phyloP scores from a whole-genome alignment of 2,888 invertebrate species.

The Odontocolon sp. region DNA sequence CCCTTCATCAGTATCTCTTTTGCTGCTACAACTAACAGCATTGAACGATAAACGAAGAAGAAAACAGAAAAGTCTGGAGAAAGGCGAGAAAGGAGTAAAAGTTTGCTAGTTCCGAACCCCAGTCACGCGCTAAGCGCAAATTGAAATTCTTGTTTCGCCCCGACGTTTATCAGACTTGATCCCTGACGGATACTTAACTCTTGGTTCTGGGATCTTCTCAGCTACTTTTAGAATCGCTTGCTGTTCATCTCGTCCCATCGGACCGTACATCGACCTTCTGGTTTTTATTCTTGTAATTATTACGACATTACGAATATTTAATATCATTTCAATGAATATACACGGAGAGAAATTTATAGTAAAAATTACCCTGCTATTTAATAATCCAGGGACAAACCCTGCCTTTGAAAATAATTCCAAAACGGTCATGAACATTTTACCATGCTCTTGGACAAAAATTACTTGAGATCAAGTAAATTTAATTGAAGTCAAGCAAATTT shows the following conservation, averaged over 20 bases:
- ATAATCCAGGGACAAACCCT: no score
- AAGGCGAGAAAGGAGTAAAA: conserved; percentile 27
- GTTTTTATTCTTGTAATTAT: no score
- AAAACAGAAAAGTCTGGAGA: background rate
- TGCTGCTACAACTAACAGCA: conserved; percentile 37
- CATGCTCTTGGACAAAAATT: no score
- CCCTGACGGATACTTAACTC: conserved; percentile 38
- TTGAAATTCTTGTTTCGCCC: conserved; percentile 77
- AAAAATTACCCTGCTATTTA: no score
- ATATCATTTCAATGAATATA: no score
- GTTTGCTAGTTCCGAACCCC: conserved; percentile 62
- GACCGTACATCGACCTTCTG: no score
- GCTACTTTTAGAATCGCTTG: background rate
- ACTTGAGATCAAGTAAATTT: no score
- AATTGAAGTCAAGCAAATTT: no score
- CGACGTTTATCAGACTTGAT: conserved; percentile 67
- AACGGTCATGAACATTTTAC: no score
- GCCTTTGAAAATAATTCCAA: no score
- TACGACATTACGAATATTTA: no score
- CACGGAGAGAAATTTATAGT: no score
- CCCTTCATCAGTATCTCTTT: conserved; percentile 13
- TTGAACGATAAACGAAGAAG: conserved; percentile 20
- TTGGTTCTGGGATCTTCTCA: background rate
- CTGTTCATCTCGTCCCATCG: conserved; percentile 62
- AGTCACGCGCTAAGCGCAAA: conserved; percentile 71